phyloP scores from a whole-genome alignment of 2,888 invertebrate genomes.

The Tetragnatha montana region DNA sequence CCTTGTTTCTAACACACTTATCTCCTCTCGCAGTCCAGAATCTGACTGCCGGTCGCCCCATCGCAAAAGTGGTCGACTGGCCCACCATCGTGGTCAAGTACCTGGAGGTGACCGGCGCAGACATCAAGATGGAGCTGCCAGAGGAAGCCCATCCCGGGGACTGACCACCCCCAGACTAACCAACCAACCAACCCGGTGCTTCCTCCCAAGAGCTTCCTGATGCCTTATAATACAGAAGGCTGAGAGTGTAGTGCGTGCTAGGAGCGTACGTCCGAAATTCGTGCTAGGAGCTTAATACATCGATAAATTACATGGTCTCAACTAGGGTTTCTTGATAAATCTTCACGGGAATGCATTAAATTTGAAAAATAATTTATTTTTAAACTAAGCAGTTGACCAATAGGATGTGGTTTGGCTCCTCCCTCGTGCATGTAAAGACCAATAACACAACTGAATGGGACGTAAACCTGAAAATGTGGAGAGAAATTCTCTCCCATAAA shows the following conservation, averaged over 20 bases:
- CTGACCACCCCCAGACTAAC: constrained; percentile 27
- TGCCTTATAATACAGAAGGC: too few species aligned
- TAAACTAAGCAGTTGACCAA: too few species aligned
- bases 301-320: too few species aligned
- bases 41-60: constrained; percentile 70
- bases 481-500: too few species aligned
- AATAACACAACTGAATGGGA: too few species aligned
- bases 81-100: constrained; percentile 92
- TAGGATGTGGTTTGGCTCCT: too few species aligned
- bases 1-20: too few species aligned
- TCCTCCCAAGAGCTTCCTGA: constrained; percentile 30
- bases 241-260: not conserved
- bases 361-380: too few species aligned
- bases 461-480: too few species aligned
- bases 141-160: constrained; percentile 64
- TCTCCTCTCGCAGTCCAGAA: constrained; percentile 59
- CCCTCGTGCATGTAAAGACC: too few species aligned
- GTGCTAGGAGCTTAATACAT: not conserved
- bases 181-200: constrained; percentile 52
- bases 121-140: constrained; percentile 67
- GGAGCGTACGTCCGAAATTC: not conserved
- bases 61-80: constrained; percentile 86
- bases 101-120: constrained; percentile 74
- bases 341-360: too few species aligned
- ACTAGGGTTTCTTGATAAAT: too few species aligned